Base-by-base conservation (phyloP, 2,797 vertebrate species). In the Anomalospiza imberbis region DNA sequence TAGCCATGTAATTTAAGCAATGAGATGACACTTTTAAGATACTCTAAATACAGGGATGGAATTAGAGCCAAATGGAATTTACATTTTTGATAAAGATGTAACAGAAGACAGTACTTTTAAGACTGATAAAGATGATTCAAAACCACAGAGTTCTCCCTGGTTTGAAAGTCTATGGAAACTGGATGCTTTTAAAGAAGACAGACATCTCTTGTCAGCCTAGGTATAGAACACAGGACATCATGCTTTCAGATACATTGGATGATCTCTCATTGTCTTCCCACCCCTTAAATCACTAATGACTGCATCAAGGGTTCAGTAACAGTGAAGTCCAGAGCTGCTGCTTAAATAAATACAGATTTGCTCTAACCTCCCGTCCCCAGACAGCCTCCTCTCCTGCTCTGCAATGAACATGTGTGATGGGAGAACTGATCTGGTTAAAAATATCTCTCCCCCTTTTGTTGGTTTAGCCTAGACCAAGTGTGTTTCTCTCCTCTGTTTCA, bases 1-100 rank as follows among this genome's bases (percentile, higher is more conserved):
- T 48, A 62, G 89, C 78, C 75, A 85, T 83, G 87, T 75, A 95
- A 96, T 94, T 84, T 94, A 97, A 96, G 94, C 86, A 95, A 72
- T 34, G 79, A 92, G 93, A 79, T 66, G 65, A 85, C 16, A 19
- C 94, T 94, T 96, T 92, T 95, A 86, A 96, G 68, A 76, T 63
- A 95, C 89, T 85, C 68, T 80, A 82, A 96, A 92, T 80, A 93
- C 74, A 88, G 36, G 36, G 74, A 48, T 84, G 91, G 74, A 93
- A 77, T 44, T 89, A 24, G 68, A 96, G 86, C 38, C 85, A 94
- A 93, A 42, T 45, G n/a, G 55, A 82, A 92, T 91, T 72, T 44
- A 7, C 50, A 91, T 51, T 96, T 91, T 77, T 87, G 63, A 55
- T 66, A 65, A 38, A 89, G 73, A 61, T 6, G 4, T 38, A 72